These are phyloP conservation scores for Drosophila bocki DNA, from an alignment of 1,140 invertebrate genomes.

Conservation along the genomic window DNA sequence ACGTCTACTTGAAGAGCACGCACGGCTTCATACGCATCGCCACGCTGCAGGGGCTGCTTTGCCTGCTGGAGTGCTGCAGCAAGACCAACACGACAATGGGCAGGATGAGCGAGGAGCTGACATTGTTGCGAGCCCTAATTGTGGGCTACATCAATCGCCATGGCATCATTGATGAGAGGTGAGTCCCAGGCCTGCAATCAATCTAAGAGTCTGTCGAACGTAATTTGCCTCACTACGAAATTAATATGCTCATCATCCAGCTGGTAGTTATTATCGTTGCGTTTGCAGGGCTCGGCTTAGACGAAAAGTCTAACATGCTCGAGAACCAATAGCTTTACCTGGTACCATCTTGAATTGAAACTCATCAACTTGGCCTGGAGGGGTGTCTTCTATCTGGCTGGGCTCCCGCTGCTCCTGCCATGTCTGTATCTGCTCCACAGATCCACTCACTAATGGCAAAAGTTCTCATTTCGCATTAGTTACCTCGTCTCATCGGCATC, in stretches of 20 bases:
- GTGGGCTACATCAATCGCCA: slow-evolving; percentile 90
- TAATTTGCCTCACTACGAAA: slow-evolving; percentile 6
- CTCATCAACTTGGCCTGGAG: slow-evolving; percentile 22
- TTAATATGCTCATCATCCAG: slow-evolving; percentile 19
- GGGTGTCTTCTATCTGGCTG: neutral
- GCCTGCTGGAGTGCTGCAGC: slow-evolving; percentile 89
- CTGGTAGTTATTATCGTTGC: slow-evolving; percentile 14
- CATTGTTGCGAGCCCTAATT: slow-evolving; percentile 88
- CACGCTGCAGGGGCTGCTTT: slow-evolving; percentile 91
- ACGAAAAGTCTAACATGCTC: slow-evolving; percentile 2
- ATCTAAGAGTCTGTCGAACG: neutral
- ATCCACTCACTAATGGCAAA: slow-evolving; percentile 69
- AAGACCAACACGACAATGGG: slow-evolving; percentile 87
- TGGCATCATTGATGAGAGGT: slow-evolving; percentile 87
- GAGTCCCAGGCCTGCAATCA: slow-evolving; percentile 25
- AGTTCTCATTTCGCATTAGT: slow-evolving; percentile 77
- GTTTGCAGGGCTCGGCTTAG: neutral
- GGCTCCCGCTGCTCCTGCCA: slow-evolving; percentile 1
- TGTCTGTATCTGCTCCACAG: slow-evolving; percentile 40
- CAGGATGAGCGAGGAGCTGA: slow-evolving; percentile 87
- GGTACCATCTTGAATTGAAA: slow-evolving; percentile 31
- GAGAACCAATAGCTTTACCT: slow-evolving; percentile 10
- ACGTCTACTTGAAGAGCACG: slow-evolving; percentile 85
- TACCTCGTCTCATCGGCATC: slow-evolving; percentile 53
- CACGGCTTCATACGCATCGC: slow-evolving; percentile 88